A percentile compares a stretch with the other conserved stretches of the same genome.
These are phyloP conservation scores for Tetragnatha montana DNA, from an alignment of 2,888 invertebrate species.

Conservation along the genomic window DNA sequence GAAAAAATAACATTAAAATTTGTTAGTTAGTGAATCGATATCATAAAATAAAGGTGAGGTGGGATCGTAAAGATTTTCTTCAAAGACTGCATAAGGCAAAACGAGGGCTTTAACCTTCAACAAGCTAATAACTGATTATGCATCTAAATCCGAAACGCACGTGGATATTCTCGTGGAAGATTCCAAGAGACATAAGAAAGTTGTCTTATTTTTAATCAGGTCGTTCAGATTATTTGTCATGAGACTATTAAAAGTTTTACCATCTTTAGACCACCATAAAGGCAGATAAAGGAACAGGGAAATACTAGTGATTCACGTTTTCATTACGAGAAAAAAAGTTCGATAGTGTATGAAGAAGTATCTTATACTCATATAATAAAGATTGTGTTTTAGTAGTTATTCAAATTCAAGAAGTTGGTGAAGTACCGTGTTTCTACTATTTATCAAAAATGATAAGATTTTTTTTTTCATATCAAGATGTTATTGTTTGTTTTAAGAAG, in stretches of 20 bases:
- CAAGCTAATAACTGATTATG: background rate
- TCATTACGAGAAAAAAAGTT: background rate
- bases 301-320: background rate
- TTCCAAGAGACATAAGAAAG: background rate
- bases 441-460: too few relatives aligned
- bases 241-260: background rate
- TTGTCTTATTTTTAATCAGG: background rate
- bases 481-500: too few relatives aligned
- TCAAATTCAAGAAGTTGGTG: too few relatives aligned
- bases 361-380: background rate
- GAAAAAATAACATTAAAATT: too few relatives aligned
- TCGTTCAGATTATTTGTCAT: background rate
- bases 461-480: too few relatives aligned
- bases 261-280: background rate
- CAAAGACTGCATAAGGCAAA: background rate
- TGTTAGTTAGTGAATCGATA: too few relatives aligned
- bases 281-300: background rate
- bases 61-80: background rate
- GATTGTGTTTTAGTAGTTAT: too few relatives aligned
- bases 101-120: background rate
- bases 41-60: too few relatives aligned
- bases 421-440: too few relatives aligned
- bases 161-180: background rate
- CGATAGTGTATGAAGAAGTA: background rate
- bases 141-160: background rate